Conservation (phyloP, 1,140 invertebrate genomes). For the Lucilia sericata region DNA sequence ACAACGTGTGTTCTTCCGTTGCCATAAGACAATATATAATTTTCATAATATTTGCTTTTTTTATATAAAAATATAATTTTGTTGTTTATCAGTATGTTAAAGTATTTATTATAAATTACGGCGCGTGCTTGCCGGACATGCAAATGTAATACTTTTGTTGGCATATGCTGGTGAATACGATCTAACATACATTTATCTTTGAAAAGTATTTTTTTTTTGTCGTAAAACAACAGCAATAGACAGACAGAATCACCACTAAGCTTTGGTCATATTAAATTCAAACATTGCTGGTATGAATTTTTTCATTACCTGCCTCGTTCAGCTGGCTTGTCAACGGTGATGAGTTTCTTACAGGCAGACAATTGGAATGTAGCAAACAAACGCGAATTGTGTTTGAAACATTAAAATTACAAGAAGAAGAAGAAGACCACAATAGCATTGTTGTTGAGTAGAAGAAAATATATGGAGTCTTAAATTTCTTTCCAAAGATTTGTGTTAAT, state of each 20-base stretch:
- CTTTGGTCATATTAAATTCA: slow-evolving; percentile 6
- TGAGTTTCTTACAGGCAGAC: not conserved
- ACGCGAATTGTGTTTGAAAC: slow-evolving; percentile 8
- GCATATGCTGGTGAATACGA: not conserved
- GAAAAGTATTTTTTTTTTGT: not conserved
- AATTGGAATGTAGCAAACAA: slow-evolving; percentile 13
- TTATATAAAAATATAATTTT: not conserved
- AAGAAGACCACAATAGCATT: not conserved
- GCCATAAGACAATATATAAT: not conserved
- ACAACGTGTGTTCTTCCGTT: slow-evolving; percentile 1
- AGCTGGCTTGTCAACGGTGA: slow-evolving; percentile 19
- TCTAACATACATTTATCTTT: slow-evolving; percentile 7
- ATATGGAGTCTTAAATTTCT: slow-evolving; percentile 30
- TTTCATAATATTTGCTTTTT: not conserved
- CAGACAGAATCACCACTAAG: not conserved
- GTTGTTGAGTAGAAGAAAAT: not conserved
- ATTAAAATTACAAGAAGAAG: not conserved
- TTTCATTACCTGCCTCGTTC: not conserved
- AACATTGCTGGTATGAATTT: not conserved
- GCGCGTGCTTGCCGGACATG: slow-evolving; percentile 24
- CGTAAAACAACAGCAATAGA: not conserved
- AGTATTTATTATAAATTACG: slow-evolving; percentile 27
- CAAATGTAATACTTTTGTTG: slow-evolving; percentile 10
- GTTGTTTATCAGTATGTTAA: not conserved
- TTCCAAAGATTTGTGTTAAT: slow-evolving; percentile 60